phyloP scores from a whole-genome alignment of 2,888 invertebrate species.

The Hetaerina titia region DNA sequence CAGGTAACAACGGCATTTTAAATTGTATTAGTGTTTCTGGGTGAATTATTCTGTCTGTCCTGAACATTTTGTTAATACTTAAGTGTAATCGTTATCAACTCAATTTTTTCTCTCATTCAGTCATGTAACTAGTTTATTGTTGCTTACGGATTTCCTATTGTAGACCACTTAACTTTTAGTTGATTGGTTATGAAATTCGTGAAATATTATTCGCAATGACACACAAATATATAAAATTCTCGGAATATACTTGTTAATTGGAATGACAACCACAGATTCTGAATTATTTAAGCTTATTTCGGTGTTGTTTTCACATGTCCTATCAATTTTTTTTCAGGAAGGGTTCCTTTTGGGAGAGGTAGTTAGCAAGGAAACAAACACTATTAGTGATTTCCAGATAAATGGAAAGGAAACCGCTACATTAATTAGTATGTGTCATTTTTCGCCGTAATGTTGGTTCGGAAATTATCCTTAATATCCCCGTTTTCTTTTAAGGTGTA shows the following conservation, averaged over 20 bases:
- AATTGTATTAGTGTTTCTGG: constrained; percentile 42
- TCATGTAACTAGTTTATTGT: neutral
- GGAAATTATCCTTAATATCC: neutral
- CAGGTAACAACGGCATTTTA: constrained; percentile 78
- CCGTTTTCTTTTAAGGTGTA: constrained; percentile 76
- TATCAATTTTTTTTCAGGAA: constrained; percentile 75
- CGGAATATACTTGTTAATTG: neutral
- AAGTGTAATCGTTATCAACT: neutral
- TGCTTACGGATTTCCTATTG: too few species aligned
- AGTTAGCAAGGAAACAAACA: constrained; percentile 82
- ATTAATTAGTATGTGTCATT: constrained; percentile 78
- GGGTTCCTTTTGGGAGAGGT: constrained; percentile 85
- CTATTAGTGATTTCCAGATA: constrained; percentile 85
- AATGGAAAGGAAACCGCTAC: constrained; percentile 82
- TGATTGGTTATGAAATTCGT: neutral
- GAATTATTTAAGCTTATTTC: too few species aligned
- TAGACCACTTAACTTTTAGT: neutral
- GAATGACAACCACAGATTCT: neutral
- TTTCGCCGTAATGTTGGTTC: neutral
- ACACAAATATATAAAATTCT: too few species aligned
- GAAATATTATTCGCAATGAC: neutral
- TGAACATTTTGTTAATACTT: constrained; percentile 34
- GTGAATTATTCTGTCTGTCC: constrained; percentile 3
- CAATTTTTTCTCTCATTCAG: neutral
- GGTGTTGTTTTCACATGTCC: neutral